These are phyloP conservation scores for Diadema setosum DNA, from an alignment of 35 echinoderm and acorn worm species.

Conservation along the genomic window DNA sequence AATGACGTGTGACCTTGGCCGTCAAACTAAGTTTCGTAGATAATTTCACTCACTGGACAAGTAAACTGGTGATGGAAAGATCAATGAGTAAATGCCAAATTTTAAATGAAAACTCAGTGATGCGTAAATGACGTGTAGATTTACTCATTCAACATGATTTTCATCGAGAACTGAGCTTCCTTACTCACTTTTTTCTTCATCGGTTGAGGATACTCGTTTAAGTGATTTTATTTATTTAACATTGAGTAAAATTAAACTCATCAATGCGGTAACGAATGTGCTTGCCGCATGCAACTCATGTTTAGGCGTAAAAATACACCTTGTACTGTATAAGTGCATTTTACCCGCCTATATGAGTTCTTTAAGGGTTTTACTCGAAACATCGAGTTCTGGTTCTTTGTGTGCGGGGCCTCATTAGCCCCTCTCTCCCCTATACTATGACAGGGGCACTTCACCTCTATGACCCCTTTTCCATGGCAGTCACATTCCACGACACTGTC, in stretches of 20 bases:
- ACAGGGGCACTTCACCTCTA: too few species aligned
- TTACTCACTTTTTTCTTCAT: neutral
- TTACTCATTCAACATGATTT: neutral
- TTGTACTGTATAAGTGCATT: neutral
- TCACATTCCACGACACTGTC: too few species aligned
- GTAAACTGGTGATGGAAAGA: too few species aligned
- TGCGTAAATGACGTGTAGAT: neutral
- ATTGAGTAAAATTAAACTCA: too few species aligned
- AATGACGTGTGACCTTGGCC: neutral
- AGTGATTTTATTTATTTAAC: too few species aligned
- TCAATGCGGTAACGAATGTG: neutral
- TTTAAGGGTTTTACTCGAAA: neutral
- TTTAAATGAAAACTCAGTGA: neutral
- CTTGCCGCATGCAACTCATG: neutral
- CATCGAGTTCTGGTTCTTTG: neutral
- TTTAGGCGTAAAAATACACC: neutral
- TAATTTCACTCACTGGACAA: neutral
- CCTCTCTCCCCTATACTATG: too few species aligned
- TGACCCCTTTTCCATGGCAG: too few species aligned
- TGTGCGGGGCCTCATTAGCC: neutral
- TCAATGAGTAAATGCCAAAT: too few species aligned
- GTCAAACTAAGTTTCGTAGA: neutral
- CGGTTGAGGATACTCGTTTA: neutral
- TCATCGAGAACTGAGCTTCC: neutral
- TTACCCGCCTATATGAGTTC: neutral